These are phyloP conservation scores for Anaspis maculata DNA, from an alignment of 2,888 invertebrate species.

Conservation along the genomic window DNA sequence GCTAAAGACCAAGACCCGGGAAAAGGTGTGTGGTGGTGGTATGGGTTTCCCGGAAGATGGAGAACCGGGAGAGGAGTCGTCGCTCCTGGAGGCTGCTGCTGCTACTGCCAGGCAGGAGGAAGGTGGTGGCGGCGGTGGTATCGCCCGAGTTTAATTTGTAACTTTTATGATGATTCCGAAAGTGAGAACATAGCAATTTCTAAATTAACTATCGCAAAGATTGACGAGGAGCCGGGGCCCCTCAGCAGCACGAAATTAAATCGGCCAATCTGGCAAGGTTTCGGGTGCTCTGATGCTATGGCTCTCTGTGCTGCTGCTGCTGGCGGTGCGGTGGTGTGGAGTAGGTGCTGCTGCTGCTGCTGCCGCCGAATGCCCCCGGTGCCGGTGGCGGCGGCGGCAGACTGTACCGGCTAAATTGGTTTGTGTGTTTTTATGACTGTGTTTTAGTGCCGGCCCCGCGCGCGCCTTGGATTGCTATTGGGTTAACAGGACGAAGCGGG, in stretches of 20 bases:
- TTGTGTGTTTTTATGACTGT: constrained; percentile 46
- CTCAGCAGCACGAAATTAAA: constrained; percentile 38
- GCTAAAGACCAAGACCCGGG: too few species aligned
- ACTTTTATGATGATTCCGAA: constrained; percentile 33
- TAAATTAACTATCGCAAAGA: constrained; percentile 37
- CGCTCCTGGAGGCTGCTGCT: too few species aligned
- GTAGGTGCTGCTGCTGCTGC: constrained; percentile 15
- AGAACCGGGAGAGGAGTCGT: too few species aligned
- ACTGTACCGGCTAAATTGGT: constrained; percentile 44
- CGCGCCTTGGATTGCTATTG: constrained; percentile 42
- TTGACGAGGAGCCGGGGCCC: too few species aligned
- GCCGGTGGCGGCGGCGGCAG: constrained; percentile 31
- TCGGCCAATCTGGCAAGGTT: constrained; percentile 29
- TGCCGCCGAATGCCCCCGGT: constrained; percentile 8
- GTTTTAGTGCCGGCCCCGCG: constrained; percentile 44
- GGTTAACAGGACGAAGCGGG: constrained; percentile 40
- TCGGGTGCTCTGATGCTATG: constrained; percentile 13
- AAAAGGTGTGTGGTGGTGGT: too few species aligned
- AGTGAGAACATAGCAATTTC: constrained; percentile 35
- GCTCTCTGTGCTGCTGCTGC: constrained; percentile 11
- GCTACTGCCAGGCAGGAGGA: not conserved
- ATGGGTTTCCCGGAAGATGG: too few species aligned
- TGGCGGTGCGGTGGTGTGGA: constrained; percentile 33
- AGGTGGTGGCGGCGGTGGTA: constrained; percentile 4
- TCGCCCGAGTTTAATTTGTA: constrained; percentile 26